Evolutionary conservation across 2,113 vertebrate species (phyloP).

Genomic region (Antechinus stuartii): DNA sequence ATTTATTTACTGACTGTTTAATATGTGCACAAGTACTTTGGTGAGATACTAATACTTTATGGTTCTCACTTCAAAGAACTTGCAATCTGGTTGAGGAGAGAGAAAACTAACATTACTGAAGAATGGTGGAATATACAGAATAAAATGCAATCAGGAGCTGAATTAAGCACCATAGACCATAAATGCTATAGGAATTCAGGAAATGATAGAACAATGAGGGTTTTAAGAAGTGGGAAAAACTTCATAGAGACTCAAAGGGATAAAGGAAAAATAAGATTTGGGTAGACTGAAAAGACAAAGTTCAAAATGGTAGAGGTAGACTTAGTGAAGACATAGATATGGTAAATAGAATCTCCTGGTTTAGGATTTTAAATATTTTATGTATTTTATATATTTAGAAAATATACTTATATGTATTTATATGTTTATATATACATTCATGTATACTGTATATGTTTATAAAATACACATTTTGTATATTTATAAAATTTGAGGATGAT

Average conservation of each 20-base stretch:
- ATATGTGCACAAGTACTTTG: neutral
- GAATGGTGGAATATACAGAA: neutral
- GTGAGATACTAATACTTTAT: neutral
- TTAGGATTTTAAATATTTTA: neutral
- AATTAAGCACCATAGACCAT: neutral
- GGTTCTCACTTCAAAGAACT: neutral
- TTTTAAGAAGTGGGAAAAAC: neutral
- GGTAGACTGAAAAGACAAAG: neutral
- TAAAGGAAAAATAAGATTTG: neutral
- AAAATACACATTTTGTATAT: neutral
- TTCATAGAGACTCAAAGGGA: neutral
- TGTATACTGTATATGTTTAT: no score
- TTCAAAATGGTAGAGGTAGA: neutral
- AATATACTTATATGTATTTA: no score
- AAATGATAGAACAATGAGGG: neutral
- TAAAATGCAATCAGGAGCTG: neutral
- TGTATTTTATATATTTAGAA: no score
- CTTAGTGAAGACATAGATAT: neutral
- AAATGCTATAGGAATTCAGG: neutral
- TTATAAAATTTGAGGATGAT: neutral
- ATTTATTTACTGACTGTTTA: neutral
- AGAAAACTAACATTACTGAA: neutral
- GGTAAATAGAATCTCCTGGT: neutral
- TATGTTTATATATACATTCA: no score
- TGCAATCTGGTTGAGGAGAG: neutral